phyloP scores from a whole-genome alignment of 2,888 invertebrate genomes.

The Pimpla rufipes region DNA sequence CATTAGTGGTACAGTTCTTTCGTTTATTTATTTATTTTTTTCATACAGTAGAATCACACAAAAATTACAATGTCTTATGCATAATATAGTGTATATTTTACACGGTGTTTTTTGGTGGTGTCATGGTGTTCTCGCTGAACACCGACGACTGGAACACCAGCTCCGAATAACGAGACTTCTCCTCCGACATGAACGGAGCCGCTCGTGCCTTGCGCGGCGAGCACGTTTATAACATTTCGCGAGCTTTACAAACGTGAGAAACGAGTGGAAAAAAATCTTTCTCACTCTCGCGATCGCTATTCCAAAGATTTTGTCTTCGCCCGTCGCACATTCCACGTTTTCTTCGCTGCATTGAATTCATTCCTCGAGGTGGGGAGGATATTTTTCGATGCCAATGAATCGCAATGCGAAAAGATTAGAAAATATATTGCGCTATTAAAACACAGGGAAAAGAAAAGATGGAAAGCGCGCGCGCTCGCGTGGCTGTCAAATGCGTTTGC shows the following conservation, averaged over 20 bases:
- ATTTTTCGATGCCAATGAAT: slow-evolving; percentile 4
- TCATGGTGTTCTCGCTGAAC: slow-evolving; percentile 94
- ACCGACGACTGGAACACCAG: slow-evolving; percentile 90
- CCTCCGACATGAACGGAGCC: slow-evolving; percentile 83
- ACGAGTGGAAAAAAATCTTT: not conserved
- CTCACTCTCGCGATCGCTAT: not conserved
- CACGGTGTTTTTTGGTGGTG: slow-evolving; percentile 92
- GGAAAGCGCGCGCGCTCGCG: not conserved
- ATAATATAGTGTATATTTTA: too few species aligned
- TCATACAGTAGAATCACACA: too few species aligned
- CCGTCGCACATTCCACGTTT: slow-evolving; percentile 37
- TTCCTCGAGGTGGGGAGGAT: not conserved
- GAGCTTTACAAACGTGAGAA: not conserved
- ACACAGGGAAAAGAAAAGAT: not conserved
- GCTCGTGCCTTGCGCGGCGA: slow-evolving; percentile 39
- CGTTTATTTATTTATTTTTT: too few species aligned
- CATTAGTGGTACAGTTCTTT: too few species aligned
- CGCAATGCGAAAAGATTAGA: not conserved
- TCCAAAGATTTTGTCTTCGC: slow-evolving; percentile 24
- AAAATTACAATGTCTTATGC: too few species aligned
- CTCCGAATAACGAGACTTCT: slow-evolving; percentile 84
- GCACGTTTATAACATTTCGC: not conserved
- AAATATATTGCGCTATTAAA: slow-evolving; percentile 2
- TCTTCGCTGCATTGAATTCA: not conserved
- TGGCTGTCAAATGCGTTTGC: slow-evolving; percentile 11